Conservation (phyloP, 1,140 invertebrate genomes). For the silkworm (Bombyx mori) region DNA sequence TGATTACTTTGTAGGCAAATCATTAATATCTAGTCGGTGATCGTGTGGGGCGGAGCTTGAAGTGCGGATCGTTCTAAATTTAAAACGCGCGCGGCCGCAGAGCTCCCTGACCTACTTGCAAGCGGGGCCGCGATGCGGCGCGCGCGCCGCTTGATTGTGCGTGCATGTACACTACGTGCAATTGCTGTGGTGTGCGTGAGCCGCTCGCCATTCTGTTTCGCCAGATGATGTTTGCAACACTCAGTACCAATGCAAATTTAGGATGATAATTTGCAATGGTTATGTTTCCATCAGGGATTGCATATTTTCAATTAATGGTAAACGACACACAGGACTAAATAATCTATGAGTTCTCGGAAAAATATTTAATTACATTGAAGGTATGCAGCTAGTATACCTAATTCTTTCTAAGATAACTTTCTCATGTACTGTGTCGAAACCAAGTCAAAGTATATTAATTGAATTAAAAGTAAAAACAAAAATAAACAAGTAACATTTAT, state of each 20-base stretch:
- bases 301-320: too few relatives aligned
- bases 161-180: conserved; percentile 44
- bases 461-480: conserved; percentile 4
- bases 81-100: conserved; percentile 66
- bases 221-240: conserved; percentile 68
- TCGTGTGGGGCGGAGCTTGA: conserved; percentile 58
- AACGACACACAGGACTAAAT: too few relatives aligned
- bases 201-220: conserved; percentile 60
- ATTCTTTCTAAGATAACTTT: too few relatives aligned
- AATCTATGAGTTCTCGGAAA: too few relatives aligned
- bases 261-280: too few relatives aligned
- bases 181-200: conserved; percentile 43
- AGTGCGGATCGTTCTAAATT: conserved; percentile 68
- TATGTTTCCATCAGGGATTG: too few relatives aligned
- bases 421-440: too few relatives aligned
- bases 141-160: conserved; percentile 50
- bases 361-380: too few relatives aligned
- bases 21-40: conserved; percentile 38
- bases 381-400: too few relatives aligned
- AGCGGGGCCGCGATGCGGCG: conserved; percentile 67
- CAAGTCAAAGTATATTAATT: neutral
- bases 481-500: conserved; percentile 20
- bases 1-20: conserved; percentile 30
- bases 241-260: conserved; percentile 20
- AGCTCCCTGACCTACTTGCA: conserved; percentile 68